phyloP scores from a whole-genome alignment of 2,888 invertebrate species.

The Encarsia formosa region DNA sequence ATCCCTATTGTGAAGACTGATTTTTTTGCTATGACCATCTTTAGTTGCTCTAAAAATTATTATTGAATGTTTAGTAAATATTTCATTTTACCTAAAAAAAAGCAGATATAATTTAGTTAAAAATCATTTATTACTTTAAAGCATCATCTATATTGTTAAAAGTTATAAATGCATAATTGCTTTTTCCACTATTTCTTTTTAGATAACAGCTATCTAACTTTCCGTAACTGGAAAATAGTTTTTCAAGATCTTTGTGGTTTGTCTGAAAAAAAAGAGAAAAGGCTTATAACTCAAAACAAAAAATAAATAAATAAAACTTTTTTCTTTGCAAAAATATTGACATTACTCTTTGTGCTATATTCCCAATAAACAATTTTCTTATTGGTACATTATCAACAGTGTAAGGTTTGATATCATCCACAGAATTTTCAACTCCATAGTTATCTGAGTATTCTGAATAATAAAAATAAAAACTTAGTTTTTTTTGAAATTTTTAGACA shows the following conservation, averaged over 20 bases:
- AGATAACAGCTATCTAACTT: constrained; percentile 58
- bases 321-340: not conserved
- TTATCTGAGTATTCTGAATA: too few relatives aligned
- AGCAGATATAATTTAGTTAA: not conserved
- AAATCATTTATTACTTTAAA: constrained; percentile 49
- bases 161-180: constrained; percentile 58
- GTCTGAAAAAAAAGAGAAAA: constrained; percentile 53
- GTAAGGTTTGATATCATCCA: constrained; percentile 32
- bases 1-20: constrained; percentile 42
- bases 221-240: constrained; percentile 58
- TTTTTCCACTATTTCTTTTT: constrained; percentile 52
- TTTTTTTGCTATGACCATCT: constrained; percentile 36
- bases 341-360: constrained; percentile 57
- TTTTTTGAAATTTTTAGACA: too few relatives aligned
- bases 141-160: constrained; percentile 56
- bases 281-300: too few relatives aligned
- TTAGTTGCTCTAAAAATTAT: constrained; percentile 36
- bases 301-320: too few relatives aligned
- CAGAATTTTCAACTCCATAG: constrained; percentile 2
- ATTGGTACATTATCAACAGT: constrained; percentile 60
- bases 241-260: constrained; percentile 54
- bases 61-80: not conserved
- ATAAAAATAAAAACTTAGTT: too few relatives aligned
- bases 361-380: constrained; percentile 58
- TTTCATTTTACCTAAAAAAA: too few relatives aligned